A percentile compares a stretch with the other conserved stretches of the same genome.
Evolutionary conservation across 2,797 vertebrate species (phyloP).

Genomic region (Chelmon rostratus): DNA sequence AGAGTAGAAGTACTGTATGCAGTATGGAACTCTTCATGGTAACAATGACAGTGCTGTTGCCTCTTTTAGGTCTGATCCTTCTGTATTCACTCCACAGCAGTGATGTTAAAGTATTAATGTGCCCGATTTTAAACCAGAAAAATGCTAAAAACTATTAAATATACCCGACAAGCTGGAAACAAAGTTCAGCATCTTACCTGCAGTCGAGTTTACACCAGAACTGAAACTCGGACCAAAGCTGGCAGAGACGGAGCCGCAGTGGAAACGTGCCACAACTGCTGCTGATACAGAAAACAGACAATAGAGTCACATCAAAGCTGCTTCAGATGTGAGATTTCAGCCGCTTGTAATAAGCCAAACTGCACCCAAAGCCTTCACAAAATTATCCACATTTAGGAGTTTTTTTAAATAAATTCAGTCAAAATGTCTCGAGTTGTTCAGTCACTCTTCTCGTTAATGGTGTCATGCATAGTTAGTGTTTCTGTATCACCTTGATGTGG

Average conservation of each 20-base stretch:
- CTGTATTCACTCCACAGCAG: background rate
- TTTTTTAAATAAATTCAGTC: background rate
- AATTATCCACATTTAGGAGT: background rate
- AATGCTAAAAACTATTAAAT: background rate
- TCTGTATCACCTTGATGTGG: too few relatives aligned
- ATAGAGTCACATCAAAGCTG: background rate
- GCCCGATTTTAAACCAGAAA: too few relatives aligned
- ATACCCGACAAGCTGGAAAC: background rate
- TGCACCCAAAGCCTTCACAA: background rate
- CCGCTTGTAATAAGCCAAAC: rapidly evolving
- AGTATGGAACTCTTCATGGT: background rate
- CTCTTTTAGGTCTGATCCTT: background rate
- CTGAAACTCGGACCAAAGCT: background rate
- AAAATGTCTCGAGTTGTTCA: too few relatives aligned
- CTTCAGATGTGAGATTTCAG: background rate
- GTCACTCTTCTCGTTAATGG: background rate
- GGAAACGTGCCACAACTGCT: slow-evolving; percentile 29
- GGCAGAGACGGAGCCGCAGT: background rate
- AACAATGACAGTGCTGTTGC: background rate
- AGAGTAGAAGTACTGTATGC: too few relatives aligned
- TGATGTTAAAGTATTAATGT: too few relatives aligned
- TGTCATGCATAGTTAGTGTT: too few relatives aligned
- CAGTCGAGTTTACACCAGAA: slow-evolving; percentile 12
- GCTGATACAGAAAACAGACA: slow-evolving; percentile 9
- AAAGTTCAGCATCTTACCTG: slow-evolving; percentile 32